Evolutionary conservation across 2,888 invertebrate species (phyloP), one percentile per base, ranked within the genome.

Genomic region (Troglohyphantes excavatus): DNA sequence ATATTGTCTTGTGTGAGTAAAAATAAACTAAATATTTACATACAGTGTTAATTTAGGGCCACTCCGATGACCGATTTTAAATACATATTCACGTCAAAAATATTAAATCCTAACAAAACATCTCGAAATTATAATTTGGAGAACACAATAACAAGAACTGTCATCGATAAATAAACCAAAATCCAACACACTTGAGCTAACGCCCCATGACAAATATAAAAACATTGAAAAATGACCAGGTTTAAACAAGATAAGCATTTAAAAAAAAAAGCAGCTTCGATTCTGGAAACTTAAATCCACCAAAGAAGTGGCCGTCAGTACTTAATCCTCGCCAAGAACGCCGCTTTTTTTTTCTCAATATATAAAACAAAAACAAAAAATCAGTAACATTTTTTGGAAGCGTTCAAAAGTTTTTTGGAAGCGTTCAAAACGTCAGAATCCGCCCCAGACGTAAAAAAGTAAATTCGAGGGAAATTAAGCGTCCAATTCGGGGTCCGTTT

Each of bases 401-500:
- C 26, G 59, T 76, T 86, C 26, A 13, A n/a, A n/a, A 29, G n/a
- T n/a, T n/a, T 29, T 70, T 19, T 39, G 9, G 21, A 33, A 33
- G 19, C 70, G 6, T 21, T 2, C 0, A 27, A 59, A 61, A 68
- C 29, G 65, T 73, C 72, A 59, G 17, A 39, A 19, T 23, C 70
- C 19, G 65, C 81, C 21, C 2, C 9, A 68, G 17, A n/a, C 21
- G 23, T 26, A 67, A 75, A 65, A 61, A 68, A 61, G 43, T 19
- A 70, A 27, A 6, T 43, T 43, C n/a, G 43, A 7, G 33, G 85
- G 23, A 73, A 81, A 82, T 82, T 88, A 82, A 82, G 76, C 73
- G 68, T 11, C 6, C 27, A 43, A 82, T 76, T 61, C 43, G 33
- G 61, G 19, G 3, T 23, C 17, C 59, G 67, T 88, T 88, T 88